These are phyloP conservation scores for Drymodes brunneopygia DNA, from an alignment of 2,113 vertebrate species.

Conservation along the genomic window DNA sequence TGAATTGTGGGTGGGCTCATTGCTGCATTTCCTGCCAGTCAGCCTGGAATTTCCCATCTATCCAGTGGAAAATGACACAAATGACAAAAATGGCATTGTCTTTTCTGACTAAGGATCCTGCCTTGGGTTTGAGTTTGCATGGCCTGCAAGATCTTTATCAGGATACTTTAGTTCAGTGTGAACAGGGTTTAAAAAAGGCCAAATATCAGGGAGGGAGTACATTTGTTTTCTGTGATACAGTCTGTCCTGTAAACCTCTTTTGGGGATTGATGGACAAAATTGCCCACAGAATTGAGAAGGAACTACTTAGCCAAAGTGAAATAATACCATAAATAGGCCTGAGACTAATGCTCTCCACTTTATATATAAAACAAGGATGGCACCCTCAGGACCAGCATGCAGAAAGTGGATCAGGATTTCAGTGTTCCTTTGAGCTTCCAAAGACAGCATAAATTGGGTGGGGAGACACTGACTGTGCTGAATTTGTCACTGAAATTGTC, in stretches of 20 bases:
- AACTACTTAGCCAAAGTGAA: not conserved
- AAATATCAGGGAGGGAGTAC: not conserved
- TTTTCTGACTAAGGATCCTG: not conserved
- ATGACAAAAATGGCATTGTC: not conserved
- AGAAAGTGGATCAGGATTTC: not conserved
- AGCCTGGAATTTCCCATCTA: not conserved
- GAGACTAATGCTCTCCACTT: not conserved
- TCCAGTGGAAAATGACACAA: not conserved
- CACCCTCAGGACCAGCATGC: not conserved
- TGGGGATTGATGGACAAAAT: not conserved
- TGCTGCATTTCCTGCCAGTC: not conserved
- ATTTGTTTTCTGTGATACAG: not conserved
- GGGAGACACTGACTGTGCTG: not conserved
- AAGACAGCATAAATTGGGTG: not conserved
- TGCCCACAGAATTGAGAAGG: not conserved
- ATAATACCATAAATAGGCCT: not conserved
- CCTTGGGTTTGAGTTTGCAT: not conserved
- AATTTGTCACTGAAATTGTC: not conserved
- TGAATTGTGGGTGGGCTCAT: not conserved
- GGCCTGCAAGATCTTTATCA: not conserved
- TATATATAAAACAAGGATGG: not conserved
- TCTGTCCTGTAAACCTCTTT: not conserved
- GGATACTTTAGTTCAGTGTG: not conserved
- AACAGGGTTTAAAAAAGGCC: not conserved
- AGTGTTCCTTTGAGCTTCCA: not conserved